A percentile compares a stretch with the other conserved stretches of the same genome.
Conservation (phyloP, 2,888 invertebrate species). For the Spodoptera littoralis region DNA sequence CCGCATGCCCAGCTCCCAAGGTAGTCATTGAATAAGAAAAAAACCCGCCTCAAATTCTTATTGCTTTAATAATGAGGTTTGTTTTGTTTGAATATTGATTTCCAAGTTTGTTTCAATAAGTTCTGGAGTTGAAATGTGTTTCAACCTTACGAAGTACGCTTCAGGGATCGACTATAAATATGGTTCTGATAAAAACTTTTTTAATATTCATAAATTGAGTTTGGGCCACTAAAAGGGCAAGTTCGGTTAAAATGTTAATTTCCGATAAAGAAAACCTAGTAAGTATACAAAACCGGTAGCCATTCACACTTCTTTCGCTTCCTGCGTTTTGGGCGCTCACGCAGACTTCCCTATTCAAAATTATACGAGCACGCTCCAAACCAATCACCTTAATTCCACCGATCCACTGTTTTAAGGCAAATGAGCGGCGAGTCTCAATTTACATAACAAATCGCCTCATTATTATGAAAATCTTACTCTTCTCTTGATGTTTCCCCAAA, state of each 20-base stretch:
- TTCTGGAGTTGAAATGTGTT: conserved; percentile 18
- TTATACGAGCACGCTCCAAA: conserved; percentile 17
- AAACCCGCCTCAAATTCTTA: conserved; percentile 64
- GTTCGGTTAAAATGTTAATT: conserved; percentile 4
- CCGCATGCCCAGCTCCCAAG: conserved; percentile 74
- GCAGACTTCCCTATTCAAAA: conserved; percentile 35
- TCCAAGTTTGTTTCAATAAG: conserved; percentile 30
- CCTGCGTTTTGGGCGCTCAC: conserved; percentile 15
- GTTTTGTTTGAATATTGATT: conserved; percentile 58
- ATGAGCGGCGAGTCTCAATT: conserved; percentile 58
- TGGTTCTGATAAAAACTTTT: conserved; percentile 13
- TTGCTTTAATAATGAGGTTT: conserved; percentile 65
- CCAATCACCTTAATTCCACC: conserved; percentile 29
- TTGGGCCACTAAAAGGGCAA: not conserved
- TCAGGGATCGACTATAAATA: conserved; percentile 3
- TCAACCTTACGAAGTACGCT: conserved; percentile 5
- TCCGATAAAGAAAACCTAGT: not conserved
- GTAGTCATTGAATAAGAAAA: conserved; percentile 70
- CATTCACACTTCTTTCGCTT: conserved; percentile 22
- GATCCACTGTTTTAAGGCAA: conserved; percentile 45
- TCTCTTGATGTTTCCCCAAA: conserved; percentile 66
- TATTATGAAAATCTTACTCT: conserved; percentile 67
- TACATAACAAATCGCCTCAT: conserved; percentile 64
- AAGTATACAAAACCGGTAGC: conserved; percentile 15
- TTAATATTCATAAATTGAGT: conserved; percentile 9